Evolutionary conservation across 1,140 invertebrate genomes (phyloP), one percentile per base, ranked within the genome.

Genomic region (Drosophila pectinifera): DNA sequence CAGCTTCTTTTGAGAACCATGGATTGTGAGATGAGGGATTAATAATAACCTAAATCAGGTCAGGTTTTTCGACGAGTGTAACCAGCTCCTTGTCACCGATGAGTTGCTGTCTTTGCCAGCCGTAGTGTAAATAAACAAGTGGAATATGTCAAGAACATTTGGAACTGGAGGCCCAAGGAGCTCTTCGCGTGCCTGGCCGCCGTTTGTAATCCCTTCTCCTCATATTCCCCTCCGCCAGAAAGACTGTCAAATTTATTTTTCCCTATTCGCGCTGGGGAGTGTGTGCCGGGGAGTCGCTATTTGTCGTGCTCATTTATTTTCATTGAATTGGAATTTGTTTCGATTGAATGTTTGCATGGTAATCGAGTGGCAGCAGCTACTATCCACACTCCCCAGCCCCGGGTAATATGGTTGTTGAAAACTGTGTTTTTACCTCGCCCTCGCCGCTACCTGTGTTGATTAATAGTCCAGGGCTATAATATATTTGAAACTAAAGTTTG

Each of bases 301-400:
- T 88, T 88, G 79, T 88, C 84, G 84, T 88, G 79, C 84, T 88
- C 84, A 88, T 88, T 88, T 88, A 88, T 88, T 88, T 88, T 88
- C 79, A 88, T 88, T 88, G 83, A 88, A 88, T 88, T 80, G 84
- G 76, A 83, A 88, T 88, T 88, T 80, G 84, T 88, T 88, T 88
- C 79, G 84, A 89, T 88, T 88, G 84, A 88, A 88, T 88, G 84
- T 88, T 88, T 88, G 84, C 84, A 88, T 88, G 84, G 84, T 80
- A 88, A 88, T 88, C 83, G 84, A 88, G 84, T 88, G 84, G 72
- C 83, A 86, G 73, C 68, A 73, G 63, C 57, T 54, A 39, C 28
- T 20, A 54, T 26, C 34, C 31, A 39, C 31, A 36, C 26, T 14
- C 22, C 14, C 55, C 16, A 28, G 26, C 11, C 42, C 45, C 24